These are phyloP conservation scores for Eremobia ochroleuca DNA, from an alignment of 2,888 invertebrate species.

Conservation along the genomic window DNA sequence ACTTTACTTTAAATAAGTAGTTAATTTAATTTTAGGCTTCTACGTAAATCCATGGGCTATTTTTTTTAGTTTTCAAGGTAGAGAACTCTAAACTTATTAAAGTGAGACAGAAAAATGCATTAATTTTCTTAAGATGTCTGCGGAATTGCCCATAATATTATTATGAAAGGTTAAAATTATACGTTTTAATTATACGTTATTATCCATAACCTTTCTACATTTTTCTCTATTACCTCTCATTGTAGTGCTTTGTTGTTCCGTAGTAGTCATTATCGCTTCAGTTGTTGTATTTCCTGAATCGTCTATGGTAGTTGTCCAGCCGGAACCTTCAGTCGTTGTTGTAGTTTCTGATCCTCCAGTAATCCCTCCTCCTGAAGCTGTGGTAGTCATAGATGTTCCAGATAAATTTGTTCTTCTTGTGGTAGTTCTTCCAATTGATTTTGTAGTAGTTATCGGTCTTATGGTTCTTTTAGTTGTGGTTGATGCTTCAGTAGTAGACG, in stretches of 20 bases:
- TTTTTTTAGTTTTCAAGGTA: not conserved
- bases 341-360: too few relatives aligned
- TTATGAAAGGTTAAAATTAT: not conserved
- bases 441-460: not conserved
- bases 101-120: not conserved
- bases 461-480: not conserved
- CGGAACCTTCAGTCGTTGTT: not conserved
- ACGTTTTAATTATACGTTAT: not conserved
- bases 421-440: not conserved
- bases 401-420: not conserved
- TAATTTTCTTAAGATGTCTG: not conserved
- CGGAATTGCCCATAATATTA: not conserved
- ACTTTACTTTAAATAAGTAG: too few relatives aligned
- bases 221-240: constrained; percentile 15
- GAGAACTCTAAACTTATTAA: not conserved
- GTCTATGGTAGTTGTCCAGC: not conserved
- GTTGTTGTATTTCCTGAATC: not conserved
- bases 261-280: constrained; percentile 4
- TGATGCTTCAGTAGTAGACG: not conserved
- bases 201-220: not conserved
- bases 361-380: not conserved
- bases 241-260: constrained; percentile 8
- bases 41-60: not conserved
- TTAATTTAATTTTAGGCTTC: too few relatives aligned
- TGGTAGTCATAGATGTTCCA: not conserved